phyloP scores from a whole-genome alignment of 2,797 vertebrate genomes.

The Melanotaenia parkinsoni region DNA sequence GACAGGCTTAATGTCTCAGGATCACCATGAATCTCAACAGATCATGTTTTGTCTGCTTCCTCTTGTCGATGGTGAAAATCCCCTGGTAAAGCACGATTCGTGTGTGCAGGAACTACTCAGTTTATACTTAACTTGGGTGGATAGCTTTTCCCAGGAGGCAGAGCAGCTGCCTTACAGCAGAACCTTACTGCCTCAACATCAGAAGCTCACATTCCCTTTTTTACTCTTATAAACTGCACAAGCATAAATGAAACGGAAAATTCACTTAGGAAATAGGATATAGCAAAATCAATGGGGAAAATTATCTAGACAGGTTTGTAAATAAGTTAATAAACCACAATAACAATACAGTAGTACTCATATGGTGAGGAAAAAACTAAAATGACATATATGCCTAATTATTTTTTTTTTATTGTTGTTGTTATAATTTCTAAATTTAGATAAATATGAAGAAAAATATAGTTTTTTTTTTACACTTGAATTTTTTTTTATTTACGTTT shows the following conservation, averaged over 20 bases:
- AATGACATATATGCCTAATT: too few species aligned
- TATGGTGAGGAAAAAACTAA: neutral
- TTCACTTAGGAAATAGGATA: neutral
- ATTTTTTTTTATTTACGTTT: too few species aligned
- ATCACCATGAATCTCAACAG: neutral
- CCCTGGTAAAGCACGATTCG: neutral
- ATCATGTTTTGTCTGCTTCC: neutral
- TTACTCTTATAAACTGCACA: neutral
- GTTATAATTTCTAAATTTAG: too few species aligned
- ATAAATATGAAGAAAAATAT: too few species aligned
- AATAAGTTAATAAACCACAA: neutral
- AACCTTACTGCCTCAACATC: neutral
- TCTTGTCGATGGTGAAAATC: constrained; percentile 4
- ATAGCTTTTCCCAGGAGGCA: neutral
- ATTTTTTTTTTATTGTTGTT: too few species aligned
- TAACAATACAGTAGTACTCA: too few species aligned
- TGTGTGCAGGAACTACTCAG: neutral
- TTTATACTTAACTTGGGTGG: neutral
- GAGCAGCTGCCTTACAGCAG: neutral
- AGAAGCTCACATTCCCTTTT: neutral
- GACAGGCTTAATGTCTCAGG: neutral
- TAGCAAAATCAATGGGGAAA: neutral
- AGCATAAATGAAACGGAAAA: neutral
- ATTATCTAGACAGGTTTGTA: neutral
- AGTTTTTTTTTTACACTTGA: too few species aligned